phyloP scores from a whole-genome alignment of 1,140 invertebrate genomes.

The Ostrea edulis region DNA sequence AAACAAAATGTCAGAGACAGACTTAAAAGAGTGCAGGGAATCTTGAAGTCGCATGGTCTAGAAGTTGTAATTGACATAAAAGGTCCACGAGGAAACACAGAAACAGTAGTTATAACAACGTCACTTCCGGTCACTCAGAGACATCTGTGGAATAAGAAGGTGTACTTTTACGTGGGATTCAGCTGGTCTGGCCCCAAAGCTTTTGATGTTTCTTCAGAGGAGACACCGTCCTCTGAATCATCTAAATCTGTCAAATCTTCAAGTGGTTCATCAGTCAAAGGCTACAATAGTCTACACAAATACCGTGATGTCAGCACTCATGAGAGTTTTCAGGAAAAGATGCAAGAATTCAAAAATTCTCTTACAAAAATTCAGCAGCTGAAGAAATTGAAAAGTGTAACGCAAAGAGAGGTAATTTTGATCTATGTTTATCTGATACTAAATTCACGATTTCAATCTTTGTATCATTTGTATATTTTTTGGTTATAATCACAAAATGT shows the following conservation, averaged over 20 bases:
- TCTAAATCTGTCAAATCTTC: background rate
- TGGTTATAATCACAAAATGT: background rate
- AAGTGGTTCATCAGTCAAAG: background rate
- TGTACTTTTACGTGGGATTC: constrained; percentile 61
- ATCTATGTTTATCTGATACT: background rate
- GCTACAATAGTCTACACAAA: background rate
- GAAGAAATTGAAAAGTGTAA: background rate
- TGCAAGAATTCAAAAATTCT: background rate
- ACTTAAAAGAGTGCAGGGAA: constrained; percentile 55
- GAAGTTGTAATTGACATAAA: constrained; percentile 48
- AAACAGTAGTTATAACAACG: constrained; percentile 50
- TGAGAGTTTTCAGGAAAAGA: background rate
- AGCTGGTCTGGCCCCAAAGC: constrained; percentile 59
- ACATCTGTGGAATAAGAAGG: constrained; percentile 55
- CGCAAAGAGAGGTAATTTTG: background rate
- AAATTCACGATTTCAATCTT: background rate
- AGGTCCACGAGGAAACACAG: constrained; percentile 42
- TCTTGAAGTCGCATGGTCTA: constrained; percentile 52
- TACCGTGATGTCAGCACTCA: background rate
- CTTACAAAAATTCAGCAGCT: background rate
- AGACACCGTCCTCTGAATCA: background rate
- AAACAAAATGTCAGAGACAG: constrained; percentile 28
- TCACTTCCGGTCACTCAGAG: constrained; percentile 47
- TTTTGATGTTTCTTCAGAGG: constrained; percentile 55
- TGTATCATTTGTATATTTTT: background rate